A percentile compares a stretch with the other conserved stretches of the same genome.
phyloP scores from a whole-genome alignment of 2,888 invertebrate genomes.

The Matsumyia berberina region DNA sequence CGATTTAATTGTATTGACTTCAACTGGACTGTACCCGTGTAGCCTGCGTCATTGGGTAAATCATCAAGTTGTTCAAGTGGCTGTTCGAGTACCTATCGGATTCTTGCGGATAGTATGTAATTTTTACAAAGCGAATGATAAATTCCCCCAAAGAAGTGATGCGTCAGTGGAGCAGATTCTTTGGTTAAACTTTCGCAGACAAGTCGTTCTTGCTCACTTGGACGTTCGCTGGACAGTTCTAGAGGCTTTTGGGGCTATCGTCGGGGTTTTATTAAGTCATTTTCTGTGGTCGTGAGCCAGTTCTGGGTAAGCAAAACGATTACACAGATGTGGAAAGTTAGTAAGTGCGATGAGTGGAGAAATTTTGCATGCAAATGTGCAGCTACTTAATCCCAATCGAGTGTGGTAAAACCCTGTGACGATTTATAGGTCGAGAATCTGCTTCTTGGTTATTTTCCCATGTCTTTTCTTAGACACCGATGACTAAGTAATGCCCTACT shows the following conservation, averaged over 20 bases:
- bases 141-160: conserved; percentile 28
- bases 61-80: conserved; percentile 7
- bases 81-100: neutral
- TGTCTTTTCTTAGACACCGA: neutral
- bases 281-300: no score
- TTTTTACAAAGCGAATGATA: neutral
- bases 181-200: neutral
- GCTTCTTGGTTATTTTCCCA: no score
- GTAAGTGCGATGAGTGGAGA: no score
- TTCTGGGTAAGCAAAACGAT: no score
- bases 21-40: neutral
- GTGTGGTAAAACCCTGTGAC: no score
- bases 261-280: neutral
- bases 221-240: neutral
- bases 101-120: conserved; percentile 18
- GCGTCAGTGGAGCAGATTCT: conserved; percentile 24
- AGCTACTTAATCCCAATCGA: no score
- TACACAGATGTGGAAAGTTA: no score
- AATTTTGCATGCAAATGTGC: no score
- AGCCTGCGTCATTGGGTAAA: conserved; percentile 37
- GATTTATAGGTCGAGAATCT: no score
- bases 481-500: no score
- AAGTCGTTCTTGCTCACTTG: neutral
- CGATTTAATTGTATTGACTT: conserved; percentile 23
- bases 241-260: neutral